Conservation (phyloP, 2,797 vertebrate species). For the Typhlichthys subterraneus region DNA sequence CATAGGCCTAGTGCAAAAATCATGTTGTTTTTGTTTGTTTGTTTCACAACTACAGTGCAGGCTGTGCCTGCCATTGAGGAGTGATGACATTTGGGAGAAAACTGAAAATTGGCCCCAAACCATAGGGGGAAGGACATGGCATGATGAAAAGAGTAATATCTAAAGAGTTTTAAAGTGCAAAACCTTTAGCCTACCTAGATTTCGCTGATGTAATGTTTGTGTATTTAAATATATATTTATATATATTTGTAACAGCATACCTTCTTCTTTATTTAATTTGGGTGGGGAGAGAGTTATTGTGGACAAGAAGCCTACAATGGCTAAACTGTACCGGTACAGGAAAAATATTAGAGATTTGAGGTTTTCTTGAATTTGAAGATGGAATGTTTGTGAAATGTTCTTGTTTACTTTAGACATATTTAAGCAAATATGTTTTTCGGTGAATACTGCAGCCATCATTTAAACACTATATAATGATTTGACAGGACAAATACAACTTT, state of each 20-base stretch:
- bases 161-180: not conserved
- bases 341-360: not conserved
- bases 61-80: constrained; percentile 5
- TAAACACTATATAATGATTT: too few species aligned
- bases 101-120: not conserved
- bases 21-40: not conserved
- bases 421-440: too few species aligned
- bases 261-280: not conserved
- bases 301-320: not conserved
- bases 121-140: not conserved
- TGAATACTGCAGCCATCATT: too few species aligned
- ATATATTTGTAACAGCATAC: too few species aligned
- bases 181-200: constrained; percentile 36
- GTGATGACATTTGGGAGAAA: not conserved
- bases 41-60: constrained; percentile 7
- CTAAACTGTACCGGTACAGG: not conserved
- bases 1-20: not conserved
- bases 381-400: not conserved
- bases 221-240: too few species aligned
- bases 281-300: not conserved
- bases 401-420: too few species aligned
- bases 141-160: not conserved
- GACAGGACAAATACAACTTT: not conserved
- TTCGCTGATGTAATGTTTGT: constrained; percentile 33
- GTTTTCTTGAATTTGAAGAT: not conserved